Base-by-base conservation (phyloP, 2,888 invertebrate genomes). In the Nebria brevicollis region DNA sequence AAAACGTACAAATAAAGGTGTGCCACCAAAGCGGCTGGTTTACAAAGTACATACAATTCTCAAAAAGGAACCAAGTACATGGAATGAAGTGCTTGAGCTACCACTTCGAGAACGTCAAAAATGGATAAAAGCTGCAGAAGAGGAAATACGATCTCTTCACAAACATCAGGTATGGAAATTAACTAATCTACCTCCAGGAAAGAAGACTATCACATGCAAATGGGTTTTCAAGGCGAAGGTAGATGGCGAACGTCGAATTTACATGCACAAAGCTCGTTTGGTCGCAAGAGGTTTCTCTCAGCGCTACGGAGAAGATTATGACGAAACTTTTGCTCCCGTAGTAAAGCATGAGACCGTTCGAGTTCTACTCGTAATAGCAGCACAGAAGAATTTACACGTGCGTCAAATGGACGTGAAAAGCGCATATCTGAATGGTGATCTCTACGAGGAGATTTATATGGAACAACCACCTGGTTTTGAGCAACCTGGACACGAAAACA, bases 281-380 rank as follows among this genome's bases (percentile, higher is more conserved):
- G 85, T 85, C 8, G 85, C 84, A 43, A 83, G 83, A 81, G 85
- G 85, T 25, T 85, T 83, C 83, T 83, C 81, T 10, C 86, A 86
- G 79, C 83, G 83, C 66, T 73, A 68, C 81, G 84, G 83, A 42
- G 72, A 83, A 34, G 85, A 86, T 81, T 86, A 84, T 81, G 72
- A 81, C 25, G 84, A 86, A 77, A 85, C 85, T 13, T 85, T 83
- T 82, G 81, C 84, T n/a, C 85, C 84, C 11, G 84, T 85, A 64
- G 83, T 83, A 8, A 54, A 82, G 65, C 82, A 84, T 75, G 81
- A 82, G 65, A 83, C 84, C 10, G 83, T 85, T 43, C 66, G 85
- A 75, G 41, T 84, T 13, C 75, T 86, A 54, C 72, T 84, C n/a
- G 75, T 83, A 20, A 34, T 84, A 5, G 79, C 82, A 15, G 81